phyloP scores from a whole-genome alignment of 2,888 invertebrate genomes.

The Apamea epomidion region DNA sequence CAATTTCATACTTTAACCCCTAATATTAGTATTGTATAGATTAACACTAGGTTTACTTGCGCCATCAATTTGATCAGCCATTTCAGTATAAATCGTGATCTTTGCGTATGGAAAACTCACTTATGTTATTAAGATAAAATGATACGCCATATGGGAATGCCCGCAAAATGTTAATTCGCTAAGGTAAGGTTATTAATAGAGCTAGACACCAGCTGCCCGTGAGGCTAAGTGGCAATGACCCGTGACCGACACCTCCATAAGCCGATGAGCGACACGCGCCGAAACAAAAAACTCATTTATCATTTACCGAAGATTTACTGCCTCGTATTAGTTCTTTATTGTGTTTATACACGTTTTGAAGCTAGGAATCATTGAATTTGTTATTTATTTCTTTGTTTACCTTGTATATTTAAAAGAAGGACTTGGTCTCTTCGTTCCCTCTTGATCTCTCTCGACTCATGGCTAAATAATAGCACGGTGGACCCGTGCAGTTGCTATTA shows the following conservation, averaged over 20 bases:
- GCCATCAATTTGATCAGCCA: background rate
- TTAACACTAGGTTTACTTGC: background rate
- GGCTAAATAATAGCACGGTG: background rate
- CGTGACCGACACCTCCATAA: conserved; percentile 38
- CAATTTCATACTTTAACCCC: too few relatives aligned
- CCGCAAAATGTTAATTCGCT: conserved; percentile 56
- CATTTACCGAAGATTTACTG: conserved; percentile 31
- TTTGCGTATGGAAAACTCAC: conserved; percentile 3
- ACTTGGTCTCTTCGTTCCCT: background rate
- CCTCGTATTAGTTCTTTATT: conserved; percentile 7
- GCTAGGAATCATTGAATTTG: background rate
- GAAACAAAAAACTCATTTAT: conserved; percentile 26
- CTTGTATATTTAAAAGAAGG: background rate
- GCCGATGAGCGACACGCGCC: conserved; percentile 16
- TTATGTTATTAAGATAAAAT: conserved; percentile 36
- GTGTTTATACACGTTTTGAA: conserved; percentile 19
- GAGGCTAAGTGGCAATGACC: conserved; percentile 59
- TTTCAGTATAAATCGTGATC: background rate
- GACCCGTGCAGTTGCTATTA: too few relatives aligned
- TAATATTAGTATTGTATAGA: background rate
- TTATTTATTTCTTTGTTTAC: background rate
- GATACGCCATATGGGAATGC: conserved; percentile 26
- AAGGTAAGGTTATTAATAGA: conserved; percentile 57
- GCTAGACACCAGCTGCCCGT: conserved; percentile 52
- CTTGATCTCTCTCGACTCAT: background rate